Evolutionary conservation across 2,797 vertebrate genomes (phyloP).

Genomic region (Coendou prehensilis): DNA sequence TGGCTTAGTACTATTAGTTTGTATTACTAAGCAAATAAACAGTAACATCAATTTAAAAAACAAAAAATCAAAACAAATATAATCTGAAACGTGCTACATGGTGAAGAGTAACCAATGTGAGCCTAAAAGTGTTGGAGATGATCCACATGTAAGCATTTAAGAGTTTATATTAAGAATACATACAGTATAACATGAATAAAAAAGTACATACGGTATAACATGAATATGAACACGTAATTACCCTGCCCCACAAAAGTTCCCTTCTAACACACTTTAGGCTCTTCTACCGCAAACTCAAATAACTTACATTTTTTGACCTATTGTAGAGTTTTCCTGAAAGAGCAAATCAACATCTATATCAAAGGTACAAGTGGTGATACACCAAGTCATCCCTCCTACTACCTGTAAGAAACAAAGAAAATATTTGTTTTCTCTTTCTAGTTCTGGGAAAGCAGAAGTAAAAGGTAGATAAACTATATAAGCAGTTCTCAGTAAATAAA

Average conservation of each 20-base stretch:
- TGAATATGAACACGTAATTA: not conserved
- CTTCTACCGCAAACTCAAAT: not conserved
- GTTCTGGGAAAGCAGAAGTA: not conserved
- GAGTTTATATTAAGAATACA: not conserved
- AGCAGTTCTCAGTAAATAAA: not conserved
- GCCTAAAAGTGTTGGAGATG: not conserved
- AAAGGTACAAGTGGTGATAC: constrained; percentile 98
- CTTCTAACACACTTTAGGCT: not conserved
- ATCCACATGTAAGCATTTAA: not conserved
- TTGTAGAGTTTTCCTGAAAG: constrained; percentile 99
- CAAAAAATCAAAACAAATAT: not conserved
- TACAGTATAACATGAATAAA: not conserved
- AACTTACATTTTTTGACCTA: constrained; percentile 98
- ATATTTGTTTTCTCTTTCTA: not conserved
- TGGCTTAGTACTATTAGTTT: not conserved
- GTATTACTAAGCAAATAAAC: not conserved
- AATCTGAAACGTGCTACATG: not conserved
- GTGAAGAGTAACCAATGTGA: not conserved
- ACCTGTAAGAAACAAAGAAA: constrained; percentile 90
- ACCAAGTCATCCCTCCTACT: constrained; percentile 99
- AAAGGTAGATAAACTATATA: not conserved
- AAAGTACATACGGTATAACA: not conserved
- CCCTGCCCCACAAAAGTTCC: not conserved
- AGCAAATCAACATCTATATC: constrained; percentile 98
- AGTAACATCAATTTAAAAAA: not conserved